Evolutionary conservation across 2,113 vertebrate genomes (phyloP), one percentile per base, ranked within the genome.

Genomic region (Ariopsis seemanni): DNA sequence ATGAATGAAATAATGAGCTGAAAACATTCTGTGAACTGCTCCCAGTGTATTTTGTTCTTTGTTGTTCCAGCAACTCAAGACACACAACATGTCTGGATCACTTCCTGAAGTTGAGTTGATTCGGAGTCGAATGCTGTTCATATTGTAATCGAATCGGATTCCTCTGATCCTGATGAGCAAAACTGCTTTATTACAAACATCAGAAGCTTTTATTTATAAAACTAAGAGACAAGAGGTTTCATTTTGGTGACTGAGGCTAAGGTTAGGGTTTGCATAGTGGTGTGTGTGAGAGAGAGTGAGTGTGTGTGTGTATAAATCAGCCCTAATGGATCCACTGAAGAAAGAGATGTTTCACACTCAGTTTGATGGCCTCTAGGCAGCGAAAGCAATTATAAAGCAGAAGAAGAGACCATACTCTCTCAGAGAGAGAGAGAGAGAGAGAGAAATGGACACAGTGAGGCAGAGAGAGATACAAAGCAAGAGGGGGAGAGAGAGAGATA

Each of bases 281-380:
- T 69, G 65, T 69, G 12, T 72, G 71, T 72, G 34, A 42, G 34
- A 42, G 34, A 42, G 42, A 50, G 58, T 48, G 58, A n/a, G 58
- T 50, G 22, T 48, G 60, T 14, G 82, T 55, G 15, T 22, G 86
- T 85, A 72, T 74, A 86, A 85, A 55, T 86, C 60, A 83, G 22
- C 72, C 42, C 72, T 75, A 75, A 75, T 75, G 42, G 20, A 75
- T 4, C 72, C 42, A 75, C 72, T 87, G 50, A 34, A 77, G 27
- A 80, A 65, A 83, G 57, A 89, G 34, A 81, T 85, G 85, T 85
- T 87, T 89, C 82, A 34, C 85, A 86, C 78, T 85, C 82, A 79
- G 48, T 80, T 85, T 82, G 84, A 88, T 75, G 80, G 63, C 79
- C 82, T 62, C 84, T 82, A 72, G 69, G 82, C 63, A 48, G 81